phyloP scores from a whole-genome alignment of 2,113 vertebrate species.

The Stomatorhinus ivindoensis region DNA sequence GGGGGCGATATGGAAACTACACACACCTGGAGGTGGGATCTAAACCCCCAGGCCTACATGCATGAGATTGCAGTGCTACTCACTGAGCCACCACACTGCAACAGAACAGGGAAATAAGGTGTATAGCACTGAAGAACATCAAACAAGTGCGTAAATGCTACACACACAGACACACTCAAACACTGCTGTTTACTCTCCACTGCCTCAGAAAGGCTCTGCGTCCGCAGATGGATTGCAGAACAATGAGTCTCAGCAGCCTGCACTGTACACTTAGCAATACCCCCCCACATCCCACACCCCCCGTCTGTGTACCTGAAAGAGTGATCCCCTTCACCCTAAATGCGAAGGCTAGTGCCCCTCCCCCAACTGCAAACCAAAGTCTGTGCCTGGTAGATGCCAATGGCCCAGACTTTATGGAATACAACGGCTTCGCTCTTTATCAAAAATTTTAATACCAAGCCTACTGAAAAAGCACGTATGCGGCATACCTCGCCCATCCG shows the following conservation, averaged over 20 bases:
- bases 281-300: not conserved
- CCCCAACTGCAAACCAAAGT: not conserved
- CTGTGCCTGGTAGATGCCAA: not conserved
- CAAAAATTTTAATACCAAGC: no score
- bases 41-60: no score
- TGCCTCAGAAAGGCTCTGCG: no score
- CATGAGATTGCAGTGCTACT: no score
- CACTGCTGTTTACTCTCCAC: not conserved
- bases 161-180: not conserved
- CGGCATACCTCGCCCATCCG: not conserved
- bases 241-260: not conserved
- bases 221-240: not conserved
- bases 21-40: no score
- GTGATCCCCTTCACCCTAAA: constrained; percentile 1
- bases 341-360: not conserved
- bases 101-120: no score
- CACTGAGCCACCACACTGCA: no score
- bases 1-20: not conserved
- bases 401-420: no score
- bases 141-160: no score
- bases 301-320: not conserved
- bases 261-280: not conserved
- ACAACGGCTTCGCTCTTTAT: no score
- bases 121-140: no score
- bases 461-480: not conserved